phyloP scores from a whole-genome alignment of 2,888 invertebrate genomes.

The Subacronicta megacephala region DNA sequence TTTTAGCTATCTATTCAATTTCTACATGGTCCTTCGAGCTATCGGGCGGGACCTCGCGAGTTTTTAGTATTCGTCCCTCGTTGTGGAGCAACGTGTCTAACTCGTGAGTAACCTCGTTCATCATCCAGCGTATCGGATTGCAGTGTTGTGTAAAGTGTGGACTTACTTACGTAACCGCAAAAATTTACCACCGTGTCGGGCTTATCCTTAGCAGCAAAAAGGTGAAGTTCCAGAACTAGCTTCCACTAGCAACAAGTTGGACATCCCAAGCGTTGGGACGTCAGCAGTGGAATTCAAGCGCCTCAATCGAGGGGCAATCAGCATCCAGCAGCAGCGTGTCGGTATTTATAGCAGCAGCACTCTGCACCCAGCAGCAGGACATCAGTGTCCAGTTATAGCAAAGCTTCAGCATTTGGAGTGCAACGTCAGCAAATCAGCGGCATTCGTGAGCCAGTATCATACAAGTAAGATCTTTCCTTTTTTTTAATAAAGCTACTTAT shows the following conservation, averaged over 20 bases:
- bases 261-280: too few species aligned
- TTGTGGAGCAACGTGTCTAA: background rate
- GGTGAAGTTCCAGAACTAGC: background rate
- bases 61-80: slow-evolving; percentile 2
- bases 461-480: slow-evolving; percentile 17
- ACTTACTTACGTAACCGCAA: background rate
- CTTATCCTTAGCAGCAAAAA: slow-evolving; percentile 1
- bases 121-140: background rate
- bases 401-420: background rate
- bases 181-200: background rate
- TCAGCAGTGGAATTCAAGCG: background rate
- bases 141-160: slow-evolving; percentile 1
- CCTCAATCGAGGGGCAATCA: background rate
- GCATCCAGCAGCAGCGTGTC: background rate
- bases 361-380: background rate
- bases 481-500: background rate
- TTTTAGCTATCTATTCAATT: background rate
- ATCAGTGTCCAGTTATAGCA: too few species aligned
- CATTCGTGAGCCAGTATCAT: background rate
- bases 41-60: slow-evolving; percentile 3
- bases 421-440: slow-evolving; percentile 4
- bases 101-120: slow-evolving; percentile 1
- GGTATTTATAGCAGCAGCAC: background rate
- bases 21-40: slow-evolving; percentile 11
- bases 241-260: too few species aligned